Conservation (phyloP, 2,797 vertebrate species). For the Mormyrus proboscirostris region DNA sequence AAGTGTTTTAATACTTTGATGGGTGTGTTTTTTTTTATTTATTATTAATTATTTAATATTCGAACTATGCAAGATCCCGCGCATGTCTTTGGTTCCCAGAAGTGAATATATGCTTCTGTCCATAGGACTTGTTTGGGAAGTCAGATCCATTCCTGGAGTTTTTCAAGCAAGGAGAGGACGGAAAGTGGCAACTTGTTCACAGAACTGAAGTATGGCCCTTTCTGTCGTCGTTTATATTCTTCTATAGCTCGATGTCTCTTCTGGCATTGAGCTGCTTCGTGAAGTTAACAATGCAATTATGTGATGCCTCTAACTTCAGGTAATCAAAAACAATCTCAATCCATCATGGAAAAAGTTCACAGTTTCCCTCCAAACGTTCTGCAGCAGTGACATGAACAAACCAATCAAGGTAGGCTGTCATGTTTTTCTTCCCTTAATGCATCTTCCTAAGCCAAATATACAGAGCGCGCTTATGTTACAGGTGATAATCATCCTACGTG, state of each 20-base stretch:
- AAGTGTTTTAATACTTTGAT: not conserved
- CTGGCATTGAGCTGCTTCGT: not conserved
- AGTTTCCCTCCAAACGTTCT: constrained; percentile 81
- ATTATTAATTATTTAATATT: not conserved
- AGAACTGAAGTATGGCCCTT: constrained; percentile 76
- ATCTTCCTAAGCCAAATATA: not conserved
- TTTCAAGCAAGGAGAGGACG: constrained; percentile 70
- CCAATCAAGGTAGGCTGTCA: constrained; percentile 70
- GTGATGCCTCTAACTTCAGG: constrained; percentile 52
- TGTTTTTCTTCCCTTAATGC: not conserved
- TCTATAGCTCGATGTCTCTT: not conserved
- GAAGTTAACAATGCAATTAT: not conserved
- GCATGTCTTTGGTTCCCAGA: not conserved
- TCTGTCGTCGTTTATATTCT: not conserved
- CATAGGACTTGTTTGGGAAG: constrained; percentile 88
- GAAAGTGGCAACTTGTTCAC: constrained; percentile 78
- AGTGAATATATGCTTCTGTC: not conserved
- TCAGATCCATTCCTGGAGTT: constrained; percentile 87
- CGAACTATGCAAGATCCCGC: not conserved
- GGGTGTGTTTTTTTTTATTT: not conserved
- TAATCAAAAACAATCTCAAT: constrained; percentile 89
- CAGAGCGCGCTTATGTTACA: not conserved
- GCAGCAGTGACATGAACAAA: constrained; percentile 69
- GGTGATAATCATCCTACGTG: not conserved
- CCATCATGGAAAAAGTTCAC: constrained; percentile 79